phyloP scores from a whole-genome alignment of 2,888 invertebrate genomes.

The Athripsodes cinereus region DNA sequence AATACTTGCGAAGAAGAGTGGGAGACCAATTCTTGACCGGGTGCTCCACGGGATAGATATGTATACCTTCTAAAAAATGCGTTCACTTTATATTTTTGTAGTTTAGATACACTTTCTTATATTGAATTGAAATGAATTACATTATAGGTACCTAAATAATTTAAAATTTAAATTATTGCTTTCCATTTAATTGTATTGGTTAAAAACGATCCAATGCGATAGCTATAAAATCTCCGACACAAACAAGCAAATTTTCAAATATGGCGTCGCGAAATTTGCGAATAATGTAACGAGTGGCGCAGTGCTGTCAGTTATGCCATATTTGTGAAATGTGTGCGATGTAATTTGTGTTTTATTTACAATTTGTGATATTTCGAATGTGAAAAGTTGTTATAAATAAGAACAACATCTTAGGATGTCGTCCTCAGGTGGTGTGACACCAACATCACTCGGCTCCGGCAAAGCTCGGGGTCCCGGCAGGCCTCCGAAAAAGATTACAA shows the following conservation, averaged over 20 bases:
- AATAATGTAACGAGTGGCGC: slow-evolving; percentile 16
- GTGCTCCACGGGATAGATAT: too few species aligned
- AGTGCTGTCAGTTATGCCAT: slow-evolving; percentile 8
- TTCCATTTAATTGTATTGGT: too few species aligned
- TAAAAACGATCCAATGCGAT: not conserved
- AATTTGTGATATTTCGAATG: not conserved
- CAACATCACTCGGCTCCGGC: slow-evolving; percentile 35
- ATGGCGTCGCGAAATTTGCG: slow-evolving; percentile 23
- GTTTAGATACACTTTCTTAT: too few species aligned
- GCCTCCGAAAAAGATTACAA: slow-evolving; percentile 67
- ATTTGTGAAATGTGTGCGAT: slow-evolving; percentile 3
- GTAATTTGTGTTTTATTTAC: not conserved
- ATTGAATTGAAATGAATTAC: too few species aligned
- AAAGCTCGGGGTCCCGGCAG: slow-evolving; percentile 67
- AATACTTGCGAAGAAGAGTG: too few species aligned
- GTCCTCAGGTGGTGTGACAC: slow-evolving; percentile 23
- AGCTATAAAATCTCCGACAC: slow-evolving; percentile 1
- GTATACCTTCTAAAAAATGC: too few species aligned
- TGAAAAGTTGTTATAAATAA: not conserved
- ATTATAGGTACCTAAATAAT: too few species aligned
- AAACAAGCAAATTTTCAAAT: slow-evolving; percentile 24
- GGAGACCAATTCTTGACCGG: too few species aligned
- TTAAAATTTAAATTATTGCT: too few species aligned
- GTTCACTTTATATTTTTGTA: too few species aligned
- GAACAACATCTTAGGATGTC: slow-evolving; percentile 20